Evolutionary conservation across 2,888 invertebrate species (phyloP), one percentile per base, ranked within the genome.

Genomic region (Oligia fasciuncula): DNA sequence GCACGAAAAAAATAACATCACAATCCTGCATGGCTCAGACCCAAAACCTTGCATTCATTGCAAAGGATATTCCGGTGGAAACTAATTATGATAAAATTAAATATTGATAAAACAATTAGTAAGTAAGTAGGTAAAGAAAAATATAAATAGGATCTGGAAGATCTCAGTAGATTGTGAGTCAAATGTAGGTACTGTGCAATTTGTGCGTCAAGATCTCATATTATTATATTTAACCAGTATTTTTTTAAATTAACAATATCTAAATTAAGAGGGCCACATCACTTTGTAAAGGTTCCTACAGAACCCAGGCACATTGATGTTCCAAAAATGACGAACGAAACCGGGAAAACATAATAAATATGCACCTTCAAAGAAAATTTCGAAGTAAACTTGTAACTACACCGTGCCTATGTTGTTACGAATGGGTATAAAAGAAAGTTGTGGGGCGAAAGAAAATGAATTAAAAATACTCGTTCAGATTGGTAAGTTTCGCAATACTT

Each of bases 401-500:
- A 85, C 80, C 77, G 80, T 73, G 78, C 81, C 81, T 83, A 82
- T 81, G 79, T 81, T 81, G 78, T 80, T 85, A 83, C 85, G 82
- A 88, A 87, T 83, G 75, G 67, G 74, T 84, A 84, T 85, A 85
- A 88, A 89, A 83, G 86, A 89, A 89, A 85, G 82, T 89, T 89
- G 82, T 88, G 76, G 84, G 84, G 81, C 86, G 85, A 89, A 88
- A 88, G 85, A 86, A 91, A 90, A 90, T 91, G 91, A 89, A 91
- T 92, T 91, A 88, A 88, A 91, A 91, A 91, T 89, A 88, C 89
- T 90, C 90, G 87, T 89, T 89, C 89, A 91, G 91, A 91, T 91
- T 90, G 90, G 90, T 90, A 93, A 92, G 91, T 93, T 92, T 90
- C 85, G 90, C 91, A 91, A 92, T 92, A 92, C 92, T 91, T 91